Evolutionary conservation across 2,113 vertebrate species (phyloP), one percentile per base, ranked within the genome.

Genomic region (Polyodon spathula): DNA sequence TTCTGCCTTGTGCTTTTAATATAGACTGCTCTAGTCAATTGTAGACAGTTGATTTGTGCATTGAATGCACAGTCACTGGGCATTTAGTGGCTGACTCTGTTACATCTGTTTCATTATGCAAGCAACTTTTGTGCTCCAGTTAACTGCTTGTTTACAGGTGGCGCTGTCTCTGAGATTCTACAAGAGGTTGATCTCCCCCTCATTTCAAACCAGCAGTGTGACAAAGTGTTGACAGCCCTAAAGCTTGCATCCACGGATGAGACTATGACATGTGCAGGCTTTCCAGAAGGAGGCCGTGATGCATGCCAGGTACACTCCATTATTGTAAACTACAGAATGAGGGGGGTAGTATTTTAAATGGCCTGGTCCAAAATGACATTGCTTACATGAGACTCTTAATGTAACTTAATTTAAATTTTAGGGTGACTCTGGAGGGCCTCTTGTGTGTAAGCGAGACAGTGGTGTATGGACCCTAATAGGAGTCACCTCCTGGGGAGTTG

Each of bases 221-320:
- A 46, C 4, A 10, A 10, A 1, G 16, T 41, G 11, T 56, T 63
- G 14, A 17, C 40, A 4, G 44, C 6, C 15, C 6, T 10, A 51
- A 54, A 42, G n/a, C 53, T 67, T 58, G 17, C 15, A 0, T 0
- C 0, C 0, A 1, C 11, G 7, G 0, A 0, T 12, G 16, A 40
- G 17, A 68, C 51, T 0, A 0, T 7, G 62, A 37, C 71, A 6
- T 52, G 60, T 0, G 0, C 55, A 52, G 69, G 48, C 7, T 73
- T 67, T 48, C 60, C 59, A 0, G 27, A 53, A 0, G 15, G 51
- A 0, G 27, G 58, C 1, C 56, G 6, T n/a, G 50, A 63, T 0
- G 1, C 1, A 0, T 63, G 58, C 12, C 40, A 51, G 65, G 61
- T 68, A 46, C 27, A 27, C 27, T 2, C 27, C 3, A 1, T 27